These are phyloP conservation scores for Diorhabda sublineata DNA, from an alignment of 1,140 invertebrate genomes.

Conservation along the genomic window DNA sequence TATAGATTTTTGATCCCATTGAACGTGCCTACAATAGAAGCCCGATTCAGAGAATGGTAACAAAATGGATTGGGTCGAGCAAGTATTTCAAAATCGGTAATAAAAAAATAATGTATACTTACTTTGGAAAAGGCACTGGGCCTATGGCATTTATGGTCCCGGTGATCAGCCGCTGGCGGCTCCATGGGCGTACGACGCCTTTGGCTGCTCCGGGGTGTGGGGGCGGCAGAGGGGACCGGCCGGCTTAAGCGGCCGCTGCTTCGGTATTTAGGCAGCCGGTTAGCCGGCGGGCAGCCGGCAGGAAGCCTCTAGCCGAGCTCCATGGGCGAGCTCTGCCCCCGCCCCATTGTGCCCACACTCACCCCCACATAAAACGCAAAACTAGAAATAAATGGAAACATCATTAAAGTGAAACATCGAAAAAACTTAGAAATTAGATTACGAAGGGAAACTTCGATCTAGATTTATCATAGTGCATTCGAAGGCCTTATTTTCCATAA, in stretches of 20 bases:
- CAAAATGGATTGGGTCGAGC: too few relatives aligned
- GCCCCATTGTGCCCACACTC: conserved; percentile 56
- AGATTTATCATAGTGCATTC: too few relatives aligned
- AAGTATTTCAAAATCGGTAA: background rate
- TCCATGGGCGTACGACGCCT: conserved; percentile 51
- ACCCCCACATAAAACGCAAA: conserved; percentile 46
- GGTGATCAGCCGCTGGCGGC: conserved; percentile 54
- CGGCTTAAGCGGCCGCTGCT: background rate
- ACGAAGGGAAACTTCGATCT: too few relatives aligned
- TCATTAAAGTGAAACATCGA: background rate
- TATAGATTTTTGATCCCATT: too few relatives aligned
- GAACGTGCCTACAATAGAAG: too few relatives aligned
- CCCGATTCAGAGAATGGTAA: too few relatives aligned
- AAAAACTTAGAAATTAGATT: too few relatives aligned
- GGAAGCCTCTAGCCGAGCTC: conserved; percentile 59
- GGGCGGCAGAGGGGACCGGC: conserved; percentile 48
- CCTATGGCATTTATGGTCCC: conserved; percentile 57
- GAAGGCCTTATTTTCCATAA: too few relatives aligned
- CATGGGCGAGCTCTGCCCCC: conserved; percentile 62
- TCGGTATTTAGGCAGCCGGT: background rate
- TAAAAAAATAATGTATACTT: conserved; percentile 28
- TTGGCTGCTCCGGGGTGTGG: conserved; percentile 49
- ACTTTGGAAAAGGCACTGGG: conserved; percentile 65
- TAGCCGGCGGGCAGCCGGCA: conserved; percentile 42
- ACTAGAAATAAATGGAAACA: conserved; percentile 33